Conservation (phyloP, 2,888 invertebrate species). For the Steinernema carpocapsae region DNA sequence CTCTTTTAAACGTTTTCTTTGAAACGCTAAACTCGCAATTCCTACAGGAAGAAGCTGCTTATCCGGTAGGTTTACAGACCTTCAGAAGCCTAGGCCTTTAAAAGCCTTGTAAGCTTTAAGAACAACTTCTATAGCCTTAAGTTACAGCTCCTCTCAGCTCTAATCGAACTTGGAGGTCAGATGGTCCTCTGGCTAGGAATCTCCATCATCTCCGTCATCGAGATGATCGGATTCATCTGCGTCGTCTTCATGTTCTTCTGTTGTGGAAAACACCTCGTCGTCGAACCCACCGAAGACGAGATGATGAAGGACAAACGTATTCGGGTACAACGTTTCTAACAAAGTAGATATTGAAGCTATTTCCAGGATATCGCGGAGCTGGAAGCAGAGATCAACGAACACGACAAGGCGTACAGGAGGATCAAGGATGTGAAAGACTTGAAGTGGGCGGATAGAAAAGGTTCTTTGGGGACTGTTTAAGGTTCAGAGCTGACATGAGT, state of each 20-base stretch:
- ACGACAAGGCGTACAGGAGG: constrained; percentile 34
- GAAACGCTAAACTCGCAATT: constrained; percentile 39
- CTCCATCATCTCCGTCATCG: constrained; percentile 38
- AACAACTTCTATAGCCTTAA: not conserved
- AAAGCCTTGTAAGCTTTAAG: constrained; percentile 7
- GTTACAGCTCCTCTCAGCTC: not conserved
- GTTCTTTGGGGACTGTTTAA: too few species aligned
- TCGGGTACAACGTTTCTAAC: not conserved
- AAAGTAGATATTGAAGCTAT: too few species aligned
- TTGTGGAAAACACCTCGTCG: constrained; percentile 37
- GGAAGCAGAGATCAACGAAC: constrained; percentile 42
- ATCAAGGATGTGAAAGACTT: not conserved
- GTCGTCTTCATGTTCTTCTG: constrained; percentile 34
- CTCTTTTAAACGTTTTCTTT: constrained; percentile 40
- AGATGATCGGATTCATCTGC: constrained; percentile 35
- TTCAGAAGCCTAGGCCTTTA: not conserved
- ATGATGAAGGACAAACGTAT: constrained; percentile 34
- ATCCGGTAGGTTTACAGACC: constrained; percentile 26
- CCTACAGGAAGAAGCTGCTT: constrained; percentile 34
- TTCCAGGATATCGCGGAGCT: constrained; percentile 37
- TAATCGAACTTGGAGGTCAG: constrained; percentile 45
- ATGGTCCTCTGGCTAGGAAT: constrained; percentile 39
- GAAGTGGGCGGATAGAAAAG: constrained; percentile 5
- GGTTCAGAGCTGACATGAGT: too few species aligned
- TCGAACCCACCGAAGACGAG: constrained; percentile 34